Evolutionary conservation across 1,140 invertebrate genomes (phyloP), one percentile per base, ranked within the genome.

Genomic region (Macrotrachela quadricornifera): DNA sequence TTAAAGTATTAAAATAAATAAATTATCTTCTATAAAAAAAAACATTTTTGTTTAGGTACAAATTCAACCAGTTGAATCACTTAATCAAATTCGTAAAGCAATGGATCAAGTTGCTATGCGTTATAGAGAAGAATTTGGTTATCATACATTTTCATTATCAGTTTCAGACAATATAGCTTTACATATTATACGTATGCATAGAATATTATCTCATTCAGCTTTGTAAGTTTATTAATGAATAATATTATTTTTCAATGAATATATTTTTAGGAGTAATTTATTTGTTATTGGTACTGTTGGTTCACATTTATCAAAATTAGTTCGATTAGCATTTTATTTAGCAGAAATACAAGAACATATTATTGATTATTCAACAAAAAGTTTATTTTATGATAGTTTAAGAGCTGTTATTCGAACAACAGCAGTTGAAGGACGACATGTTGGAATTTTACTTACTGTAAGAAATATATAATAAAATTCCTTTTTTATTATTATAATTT

Each of bases 51-150:
- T 53, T 4, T 55, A 66, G 64, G 61, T 67, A 40, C 30, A 57
- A 12, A 57, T 68, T 21, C 65, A 67, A 47, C 64, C 66, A 10
- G 59, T 69, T 15, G 61, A 65, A 44, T 63, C 59, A 36, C 37
- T 65, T 36, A 51, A 60, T 18, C 62, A 65, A 45, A 56, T 69
- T 0, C 63, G 65, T 49, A 63, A 58, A 46, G 67, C 63, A 52
- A 60, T 70, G 16, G 45, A 53, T 4, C 60, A 64, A 44, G 61
- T 61, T 1, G 40, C 40, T 15, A 52, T 43, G 10, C 55, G 64
- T 37, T 67, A 69, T 55, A 69, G 67, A 56, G 67, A 69, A 51
- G 67, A 67, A 55, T 65, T 67, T 59, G 67, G 65, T 18, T 66
- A 68, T 48, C 56, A 64, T 10, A 55, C 59, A 36, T 59, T 69